Base-by-base conservation (phyloP, 2,888 invertebrate genomes). In the Xestoiulus laeticollis region DNA sequence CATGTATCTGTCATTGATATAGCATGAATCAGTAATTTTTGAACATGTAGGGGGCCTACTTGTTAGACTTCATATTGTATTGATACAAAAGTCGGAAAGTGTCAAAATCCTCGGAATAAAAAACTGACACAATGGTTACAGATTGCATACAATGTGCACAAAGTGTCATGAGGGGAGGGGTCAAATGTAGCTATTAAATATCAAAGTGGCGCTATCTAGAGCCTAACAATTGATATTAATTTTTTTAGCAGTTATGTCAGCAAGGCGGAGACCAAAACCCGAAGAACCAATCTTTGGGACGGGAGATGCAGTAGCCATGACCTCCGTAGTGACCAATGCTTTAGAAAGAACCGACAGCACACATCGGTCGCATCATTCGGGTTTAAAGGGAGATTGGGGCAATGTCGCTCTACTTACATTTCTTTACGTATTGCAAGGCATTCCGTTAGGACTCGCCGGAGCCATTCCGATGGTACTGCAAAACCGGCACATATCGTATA, bases 391-490 rank as follows among this genome's bases (percentile, higher is more conserved):
- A 0, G 93, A 93, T 89, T 91, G 91, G 87, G 86, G 89, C 5
- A 98, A 97, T 91, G 96, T 99, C 90, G 94, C 95, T 19, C 94
- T 99, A 88, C 93, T 99, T 85, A 94, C 98, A 89, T 97, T 99
- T 92, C 93, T 99, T 5, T 99, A 99, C 91, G 94, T 99, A 53
- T 88, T 91, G 26, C 97, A 98, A 94, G 99, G 99, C 59, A 93
- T 94, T 91, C 99, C 99, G 0, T 93, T 99, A 3, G 99, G 99
- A 0, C 93, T 99, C 43, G 97, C 97, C 82, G 96, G 96, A 30
- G 97, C 98, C 43, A 96, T 99, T 90, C 99, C 99, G 0, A 97
- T 99, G 96, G 94, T 99, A 87, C 93, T 99, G 88, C 97, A 98
- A 91, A 97, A 98, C 92, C 94, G 96, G 88, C 88, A 88, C 12